phyloP scores from a whole-genome alignment of 92 coral and sea anemone genomes.

The Porites cylindrica region DNA sequence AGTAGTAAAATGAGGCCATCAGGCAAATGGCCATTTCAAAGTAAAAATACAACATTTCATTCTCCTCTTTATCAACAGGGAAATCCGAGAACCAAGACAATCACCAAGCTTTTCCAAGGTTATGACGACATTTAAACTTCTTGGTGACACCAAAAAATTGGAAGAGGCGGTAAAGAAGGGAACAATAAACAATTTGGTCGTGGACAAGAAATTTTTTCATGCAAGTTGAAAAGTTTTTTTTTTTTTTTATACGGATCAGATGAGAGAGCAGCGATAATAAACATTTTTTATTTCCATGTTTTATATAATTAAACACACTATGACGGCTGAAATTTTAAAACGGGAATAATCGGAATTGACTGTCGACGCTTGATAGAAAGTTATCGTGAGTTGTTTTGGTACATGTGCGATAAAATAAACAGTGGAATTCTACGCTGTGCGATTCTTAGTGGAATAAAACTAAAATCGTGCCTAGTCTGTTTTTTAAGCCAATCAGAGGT shows the following conservation, averaged over 20 bases:
- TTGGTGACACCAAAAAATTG: slow-evolving; percentile 66
- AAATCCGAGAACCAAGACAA: slow-evolving; percentile 69
- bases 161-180: slow-evolving; percentile 64
- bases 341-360: not conserved
- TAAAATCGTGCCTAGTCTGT: no score
- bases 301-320: not conserved
- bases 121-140: slow-evolving; percentile 64
- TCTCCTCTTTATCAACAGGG: slow-evolving; percentile 51
- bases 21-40: no score
- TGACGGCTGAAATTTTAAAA: not conserved
- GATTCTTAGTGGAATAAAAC: no score
- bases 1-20: no score
- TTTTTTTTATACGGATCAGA: not conserved
- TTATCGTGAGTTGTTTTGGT: no score
- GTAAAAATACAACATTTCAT: no score
- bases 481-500: no score
- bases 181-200: slow-evolving; percentile 59
- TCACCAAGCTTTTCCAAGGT: slow-evolving; percentile 73
- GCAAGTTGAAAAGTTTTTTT: not conserved
- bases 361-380: not conserved
- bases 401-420: not conserved
- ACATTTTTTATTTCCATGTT: no score
- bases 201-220: slow-evolving; percentile 73
- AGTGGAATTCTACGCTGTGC: no score
- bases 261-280: not conserved